Conservation (phyloP, 2,797 vertebrate genomes). For the Fratercula arctica region DNA sequence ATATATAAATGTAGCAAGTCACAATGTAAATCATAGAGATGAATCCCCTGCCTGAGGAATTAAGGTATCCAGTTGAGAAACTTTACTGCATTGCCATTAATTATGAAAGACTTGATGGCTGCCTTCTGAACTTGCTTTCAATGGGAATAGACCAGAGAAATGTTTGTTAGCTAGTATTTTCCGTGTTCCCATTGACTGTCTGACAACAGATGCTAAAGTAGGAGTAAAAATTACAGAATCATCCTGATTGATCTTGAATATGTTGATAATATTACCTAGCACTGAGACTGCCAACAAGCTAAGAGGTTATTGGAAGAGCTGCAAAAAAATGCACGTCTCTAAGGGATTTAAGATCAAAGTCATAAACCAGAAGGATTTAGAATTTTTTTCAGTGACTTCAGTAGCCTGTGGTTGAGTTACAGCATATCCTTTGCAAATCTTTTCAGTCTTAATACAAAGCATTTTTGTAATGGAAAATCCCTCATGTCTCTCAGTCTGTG, state of each 20-base stretch:
- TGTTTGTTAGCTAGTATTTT: neutral
- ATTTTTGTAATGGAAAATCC: neutral
- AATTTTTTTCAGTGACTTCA: neutral
- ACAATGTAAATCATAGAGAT: neutral
- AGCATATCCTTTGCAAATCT: constrained; percentile 1
- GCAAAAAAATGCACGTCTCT: neutral
- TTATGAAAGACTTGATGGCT: neutral
- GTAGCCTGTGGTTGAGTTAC: neutral
- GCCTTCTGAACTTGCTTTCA: neutral
- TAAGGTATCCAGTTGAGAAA: neutral
- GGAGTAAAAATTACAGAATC: neutral
- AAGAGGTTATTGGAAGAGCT: neutral
- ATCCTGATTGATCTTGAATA: neutral
- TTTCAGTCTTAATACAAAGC: neutral
- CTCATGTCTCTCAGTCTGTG: neutral
- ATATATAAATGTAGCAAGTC: neutral
- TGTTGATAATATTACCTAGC: neutral
- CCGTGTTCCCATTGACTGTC: neutral
- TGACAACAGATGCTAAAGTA: neutral
- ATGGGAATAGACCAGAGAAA: neutral
- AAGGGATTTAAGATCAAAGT: constrained; percentile 31
- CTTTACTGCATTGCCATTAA: neutral
- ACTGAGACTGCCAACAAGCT: neutral
- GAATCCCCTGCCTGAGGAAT: neutral
- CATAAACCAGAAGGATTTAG: neutral